Evolutionary conservation across 2,888 invertebrate genomes (phyloP).

Genomic region (Platycheirus albimanus): DNA sequence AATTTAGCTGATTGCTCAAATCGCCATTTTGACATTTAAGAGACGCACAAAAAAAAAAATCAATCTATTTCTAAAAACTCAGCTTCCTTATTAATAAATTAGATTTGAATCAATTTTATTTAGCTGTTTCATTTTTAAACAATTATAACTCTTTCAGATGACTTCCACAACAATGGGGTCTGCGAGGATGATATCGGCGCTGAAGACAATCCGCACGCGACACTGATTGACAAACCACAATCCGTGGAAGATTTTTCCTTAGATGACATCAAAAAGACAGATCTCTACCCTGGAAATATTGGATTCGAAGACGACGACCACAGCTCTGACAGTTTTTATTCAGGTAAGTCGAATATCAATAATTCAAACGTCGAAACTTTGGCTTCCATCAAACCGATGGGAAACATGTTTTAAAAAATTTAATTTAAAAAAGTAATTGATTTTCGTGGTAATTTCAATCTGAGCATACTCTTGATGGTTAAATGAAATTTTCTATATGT

Average conservation of each 20-base stretch:
- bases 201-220: conserved; percentile 61
- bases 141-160: conserved; percentile 66
- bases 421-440: conserved; percentile 53
- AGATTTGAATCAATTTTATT: conserved; percentile 17
- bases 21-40: not conserved
- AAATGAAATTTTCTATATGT: conserved; percentile 39
- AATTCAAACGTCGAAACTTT: conserved; percentile 10
- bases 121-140: conserved; percentile 19
- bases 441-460: conserved; percentile 30
- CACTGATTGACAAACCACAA: conserved; percentile 70
- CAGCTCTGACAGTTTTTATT: conserved; percentile 82
- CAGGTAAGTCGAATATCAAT: conserved; percentile 78
- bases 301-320: conserved; percentile 79
- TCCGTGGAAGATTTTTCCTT: conserved; percentile 64
- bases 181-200: conserved; percentile 53
- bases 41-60: not conserved
- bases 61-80: not conserved
- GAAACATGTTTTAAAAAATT: conserved; percentile 1
- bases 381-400: not conserved
- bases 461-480: conserved; percentile 24
- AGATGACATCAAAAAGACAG: conserved; percentile 64
- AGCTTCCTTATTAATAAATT: conserved; percentile 32
- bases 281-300: conserved; percentile 74
- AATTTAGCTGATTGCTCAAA: not conserved
- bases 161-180: conserved; percentile 59